Percentiles rank a stretch among this genome's conserved stretches.
Evolutionary conservation across 2,888 invertebrate genomes (phyloP).

Genomic region (Cryptocephalus primarius): DNA sequence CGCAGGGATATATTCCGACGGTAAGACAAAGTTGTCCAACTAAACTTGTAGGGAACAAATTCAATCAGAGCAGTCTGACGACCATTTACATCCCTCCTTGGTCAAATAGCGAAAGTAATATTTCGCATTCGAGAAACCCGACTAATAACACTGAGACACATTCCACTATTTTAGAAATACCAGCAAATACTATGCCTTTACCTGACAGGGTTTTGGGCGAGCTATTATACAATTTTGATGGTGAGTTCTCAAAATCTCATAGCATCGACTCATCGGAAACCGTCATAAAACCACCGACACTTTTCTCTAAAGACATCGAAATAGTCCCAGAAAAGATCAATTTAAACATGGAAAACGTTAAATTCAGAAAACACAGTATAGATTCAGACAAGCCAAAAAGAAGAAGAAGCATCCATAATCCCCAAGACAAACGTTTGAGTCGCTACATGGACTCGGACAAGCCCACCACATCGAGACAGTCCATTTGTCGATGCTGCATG

Average conservation of each 20-base stretch:
- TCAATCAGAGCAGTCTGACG: conserved; percentile 43
- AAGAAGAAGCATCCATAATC: conserved; percentile 28
- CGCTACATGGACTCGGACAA: conserved; percentile 33
- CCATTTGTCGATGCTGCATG: conserved; percentile 25
- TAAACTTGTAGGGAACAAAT: conserved; percentile 48
- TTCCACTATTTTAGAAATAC: conserved; percentile 47
- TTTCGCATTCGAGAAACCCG: conserved; percentile 15
- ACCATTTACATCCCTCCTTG: conserved; percentile 45
- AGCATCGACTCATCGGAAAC: conserved; percentile 25
- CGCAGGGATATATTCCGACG: conserved; percentile 24
- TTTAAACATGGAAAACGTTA: conserved; percentile 22
- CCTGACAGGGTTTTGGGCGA: conserved; percentile 45
- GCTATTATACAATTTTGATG: conserved; percentile 41
- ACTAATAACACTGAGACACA: conserved; percentile 37
- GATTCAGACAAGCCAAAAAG: conserved; percentile 49
- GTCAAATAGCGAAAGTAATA: conserved; percentile 35
- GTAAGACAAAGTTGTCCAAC: conserved; percentile 59
- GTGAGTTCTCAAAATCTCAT: conserved; percentile 20
- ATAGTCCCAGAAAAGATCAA: conserved; percentile 17
- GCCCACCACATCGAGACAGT: conserved; percentile 12
- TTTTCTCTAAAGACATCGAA: conserved; percentile 36
- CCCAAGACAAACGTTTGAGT: conserved; percentile 37
- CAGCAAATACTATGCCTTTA: conserved; percentile 39
- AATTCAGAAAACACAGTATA: conserved; percentile 43
- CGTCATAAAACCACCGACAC: conserved; percentile 45